These are phyloP conservation scores for Chamaetylas fuelleborni DNA, from an alignment of 2,113 vertebrate species.

Conservation along the genomic window DNA sequence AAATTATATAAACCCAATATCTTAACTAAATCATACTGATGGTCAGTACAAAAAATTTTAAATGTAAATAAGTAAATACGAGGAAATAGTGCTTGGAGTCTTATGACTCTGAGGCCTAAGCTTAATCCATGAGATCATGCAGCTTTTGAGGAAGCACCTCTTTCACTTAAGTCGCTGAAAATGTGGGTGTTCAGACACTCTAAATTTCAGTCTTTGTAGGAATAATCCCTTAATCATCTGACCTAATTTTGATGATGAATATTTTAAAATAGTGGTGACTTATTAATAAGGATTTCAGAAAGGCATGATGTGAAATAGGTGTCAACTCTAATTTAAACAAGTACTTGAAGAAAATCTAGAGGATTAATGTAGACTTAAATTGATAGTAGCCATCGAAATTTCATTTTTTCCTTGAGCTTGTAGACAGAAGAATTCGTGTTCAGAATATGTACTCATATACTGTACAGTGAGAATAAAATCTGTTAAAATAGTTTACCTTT, in stretches of 20 bases:
- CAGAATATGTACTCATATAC: background rate
- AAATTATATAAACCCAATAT: background rate
- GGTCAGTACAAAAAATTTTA: background rate
- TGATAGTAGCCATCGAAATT: constrained; percentile 40
- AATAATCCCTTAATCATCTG: constrained; percentile 63
- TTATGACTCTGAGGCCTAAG: background rate
- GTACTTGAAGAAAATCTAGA: constrained; percentile 52
- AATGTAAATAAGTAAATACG: background rate
- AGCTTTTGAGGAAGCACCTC: constrained; percentile 5
- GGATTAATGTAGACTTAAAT: constrained; percentile 43
- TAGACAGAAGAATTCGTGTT: background rate
- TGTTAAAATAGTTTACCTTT: background rate
- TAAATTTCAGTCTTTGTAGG: constrained; percentile 46
- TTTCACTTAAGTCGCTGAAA: constrained; percentile 1
- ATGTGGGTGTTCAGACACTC: constrained; percentile 13
- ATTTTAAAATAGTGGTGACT: constrained; percentile 63
- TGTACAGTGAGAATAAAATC: background rate
- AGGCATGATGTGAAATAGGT: constrained; percentile 48
- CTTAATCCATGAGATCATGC: background rate
- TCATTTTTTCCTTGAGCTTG: constrained; percentile 1
- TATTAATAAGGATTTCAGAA: constrained; percentile 64
- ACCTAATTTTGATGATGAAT: constrained; percentile 65
- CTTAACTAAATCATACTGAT: background rate
- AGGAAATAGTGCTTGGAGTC: background rate
- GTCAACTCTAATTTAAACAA: constrained; percentile 62